Evolutionary conservation across 2,888 invertebrate genomes (phyloP).

Genomic region (Leptinotarsa peninsularis): DNA sequence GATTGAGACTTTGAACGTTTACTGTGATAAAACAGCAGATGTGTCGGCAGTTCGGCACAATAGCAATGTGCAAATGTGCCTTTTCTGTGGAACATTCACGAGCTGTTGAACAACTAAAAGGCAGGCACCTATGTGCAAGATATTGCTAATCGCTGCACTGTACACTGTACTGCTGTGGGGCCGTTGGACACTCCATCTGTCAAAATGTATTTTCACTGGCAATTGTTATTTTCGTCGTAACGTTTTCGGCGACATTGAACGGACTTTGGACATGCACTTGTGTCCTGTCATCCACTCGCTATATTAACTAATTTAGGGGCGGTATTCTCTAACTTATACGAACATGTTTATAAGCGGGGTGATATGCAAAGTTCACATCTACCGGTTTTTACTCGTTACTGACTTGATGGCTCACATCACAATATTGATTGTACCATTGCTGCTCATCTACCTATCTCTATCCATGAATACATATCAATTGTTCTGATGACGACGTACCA

Average conservation of each 20-base stretch:
- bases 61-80: conserved; percentile 64
- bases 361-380: conserved; percentile 19
- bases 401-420: not conserved
- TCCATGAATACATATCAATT: too few species aligned
- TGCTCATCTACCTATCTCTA: not conserved
- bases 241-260: conserved; percentile 42
- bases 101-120: conserved; percentile 65
- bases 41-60: conserved; percentile 65
- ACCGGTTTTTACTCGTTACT: not conserved
- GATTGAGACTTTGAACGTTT: conserved; percentile 61
- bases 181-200: conserved; percentile 42
- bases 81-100: conserved; percentile 65
- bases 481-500: too few species aligned
- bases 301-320: conserved; percentile 46
- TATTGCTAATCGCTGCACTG: conserved; percentile 49
- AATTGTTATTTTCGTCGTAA: conserved; percentile 41
- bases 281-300: conserved; percentile 51
- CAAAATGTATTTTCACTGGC: conserved; percentile 43
- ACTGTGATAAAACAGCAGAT: conserved; percentile 66
- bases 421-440: not conserved
- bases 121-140: conserved; percentile 65
- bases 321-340: not conserved
- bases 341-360: not conserved
- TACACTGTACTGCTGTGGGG: conserved; percentile 47
- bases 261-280: conserved; percentile 45